Evolutionary conservation across 2,113 vertebrate species (phyloP).

Genomic region (Myotis brandtii): DNA sequence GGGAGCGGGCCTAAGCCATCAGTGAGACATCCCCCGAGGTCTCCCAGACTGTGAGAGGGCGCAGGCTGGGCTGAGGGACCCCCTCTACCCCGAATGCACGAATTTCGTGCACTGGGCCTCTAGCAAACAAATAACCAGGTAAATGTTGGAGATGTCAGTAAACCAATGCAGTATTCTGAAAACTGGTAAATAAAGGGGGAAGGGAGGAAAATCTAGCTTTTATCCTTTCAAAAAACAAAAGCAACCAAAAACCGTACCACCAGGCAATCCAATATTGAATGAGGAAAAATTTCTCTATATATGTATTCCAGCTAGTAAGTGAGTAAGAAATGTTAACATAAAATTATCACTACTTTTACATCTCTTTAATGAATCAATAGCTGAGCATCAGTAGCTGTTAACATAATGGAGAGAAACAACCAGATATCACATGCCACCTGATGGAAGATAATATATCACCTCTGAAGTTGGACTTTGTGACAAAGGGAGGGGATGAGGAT

Average conservation of each 20-base stretch:
- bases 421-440: background rate
- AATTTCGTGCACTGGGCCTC: too few species aligned
- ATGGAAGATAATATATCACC: background rate
- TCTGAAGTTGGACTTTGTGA: background rate
- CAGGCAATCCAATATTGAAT: background rate
- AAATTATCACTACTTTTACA: background rate
- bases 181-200: background rate
- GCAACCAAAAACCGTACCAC: background rate
- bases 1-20: too few species aligned
- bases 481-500: background rate
- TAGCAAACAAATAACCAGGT: background rate
- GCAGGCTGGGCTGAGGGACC: too few species aligned
- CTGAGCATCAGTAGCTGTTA: background rate
- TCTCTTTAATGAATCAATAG: background rate
- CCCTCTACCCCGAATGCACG: too few species aligned
- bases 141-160: background rate
- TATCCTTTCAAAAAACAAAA: slow-evolving; percentile 26
- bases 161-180: slow-evolving; percentile 20
- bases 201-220: background rate
- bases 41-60: too few species aligned
- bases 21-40: too few species aligned
- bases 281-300: background rate
- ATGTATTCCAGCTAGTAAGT: background rate
- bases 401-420: background rate
- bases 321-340: background rate